These are phyloP conservation scores for Callopanchax toddi DNA, from an alignment of 2,113 vertebrate species.

Conservation along the genomic window DNA sequence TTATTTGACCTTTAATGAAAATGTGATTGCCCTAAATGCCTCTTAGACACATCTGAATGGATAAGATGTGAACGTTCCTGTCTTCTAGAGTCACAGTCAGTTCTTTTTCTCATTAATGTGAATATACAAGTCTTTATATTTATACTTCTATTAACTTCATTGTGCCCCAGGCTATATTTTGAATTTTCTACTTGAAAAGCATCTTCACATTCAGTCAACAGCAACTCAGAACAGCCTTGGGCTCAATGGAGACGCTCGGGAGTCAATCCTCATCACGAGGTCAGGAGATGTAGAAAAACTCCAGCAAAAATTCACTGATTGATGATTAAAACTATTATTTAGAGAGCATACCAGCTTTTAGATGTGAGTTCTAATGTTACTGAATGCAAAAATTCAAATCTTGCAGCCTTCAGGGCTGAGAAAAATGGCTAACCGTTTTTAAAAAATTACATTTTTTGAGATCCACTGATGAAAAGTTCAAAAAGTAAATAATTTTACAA, in stretches of 20 bases:
- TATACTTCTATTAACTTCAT: not conserved
- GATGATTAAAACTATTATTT: not conserved
- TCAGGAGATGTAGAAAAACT: not conserved
- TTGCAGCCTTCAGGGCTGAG: too few species aligned
- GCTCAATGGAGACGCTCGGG: not conserved
- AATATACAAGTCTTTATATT: not conserved
- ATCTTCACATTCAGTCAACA: not conserved
- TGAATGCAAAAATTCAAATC: too few species aligned
- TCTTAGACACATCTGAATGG: not conserved
- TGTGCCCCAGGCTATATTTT: not conserved
- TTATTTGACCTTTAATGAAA: too few species aligned
- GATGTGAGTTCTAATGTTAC: too few species aligned
- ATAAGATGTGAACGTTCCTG: too few species aligned
- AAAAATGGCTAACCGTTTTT: too few species aligned
- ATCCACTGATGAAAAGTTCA: too few species aligned
- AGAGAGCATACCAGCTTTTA: too few species aligned
- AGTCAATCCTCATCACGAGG: not conserved
- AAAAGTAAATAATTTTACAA: too few species aligned
- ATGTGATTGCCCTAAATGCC: too few species aligned
- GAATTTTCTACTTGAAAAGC: not conserved
- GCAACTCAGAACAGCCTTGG: not conserved
- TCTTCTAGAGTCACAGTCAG: too few species aligned
- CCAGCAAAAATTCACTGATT: not conserved
- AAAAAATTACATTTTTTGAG: too few species aligned
- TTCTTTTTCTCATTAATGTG: not conserved